Evolutionary conservation across 2,888 invertebrate species (phyloP).

Genomic region (Cyclophora albipunctata): DNA sequence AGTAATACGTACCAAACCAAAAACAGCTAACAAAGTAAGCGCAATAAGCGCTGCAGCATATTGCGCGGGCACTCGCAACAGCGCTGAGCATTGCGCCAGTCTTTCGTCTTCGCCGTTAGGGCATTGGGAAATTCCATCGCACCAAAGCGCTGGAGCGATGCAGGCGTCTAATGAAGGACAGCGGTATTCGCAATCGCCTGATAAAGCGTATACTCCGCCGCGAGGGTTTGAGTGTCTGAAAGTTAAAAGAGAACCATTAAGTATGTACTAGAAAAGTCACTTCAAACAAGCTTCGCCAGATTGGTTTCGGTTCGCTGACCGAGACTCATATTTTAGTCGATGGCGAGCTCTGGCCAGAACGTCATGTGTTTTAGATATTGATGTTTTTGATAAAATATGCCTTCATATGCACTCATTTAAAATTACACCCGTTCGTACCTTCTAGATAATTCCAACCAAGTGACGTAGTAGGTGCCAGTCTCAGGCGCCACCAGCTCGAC

Average conservation of each 20-base stretch:
- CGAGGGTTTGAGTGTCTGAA: slow-evolving; percentile 70
- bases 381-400: background rate
- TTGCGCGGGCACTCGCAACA: slow-evolving; percentile 84
- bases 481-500: slow-evolving; percentile 88
- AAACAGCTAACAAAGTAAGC: slow-evolving; percentile 59
- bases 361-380: background rate
- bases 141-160: slow-evolving; percentile 86
- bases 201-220: slow-evolving; percentile 74
- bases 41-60: slow-evolving; percentile 78
- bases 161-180: slow-evolving; percentile 89
- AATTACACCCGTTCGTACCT: slow-evolving; percentile 37
- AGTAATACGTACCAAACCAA: slow-evolving; percentile 63
- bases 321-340: no score
- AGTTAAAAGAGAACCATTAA: slow-evolving; percentile 8
- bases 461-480: slow-evolving; percentile 82
- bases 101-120: slow-evolving; percentile 88
- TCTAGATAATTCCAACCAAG: slow-evolving; percentile 88
- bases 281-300: no score
- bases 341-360: no score
- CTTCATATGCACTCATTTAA: background rate
- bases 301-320: no score
- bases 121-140: slow-evolving; percentile 85
- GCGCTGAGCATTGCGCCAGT: slow-evolving; percentile 84
- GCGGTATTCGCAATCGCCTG: slow-evolving; percentile 83
- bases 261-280: no score